Evolutionary conservation across 2,797 vertebrate genomes (phyloP).

Genomic region (Gambelia wislizenii): DNA sequence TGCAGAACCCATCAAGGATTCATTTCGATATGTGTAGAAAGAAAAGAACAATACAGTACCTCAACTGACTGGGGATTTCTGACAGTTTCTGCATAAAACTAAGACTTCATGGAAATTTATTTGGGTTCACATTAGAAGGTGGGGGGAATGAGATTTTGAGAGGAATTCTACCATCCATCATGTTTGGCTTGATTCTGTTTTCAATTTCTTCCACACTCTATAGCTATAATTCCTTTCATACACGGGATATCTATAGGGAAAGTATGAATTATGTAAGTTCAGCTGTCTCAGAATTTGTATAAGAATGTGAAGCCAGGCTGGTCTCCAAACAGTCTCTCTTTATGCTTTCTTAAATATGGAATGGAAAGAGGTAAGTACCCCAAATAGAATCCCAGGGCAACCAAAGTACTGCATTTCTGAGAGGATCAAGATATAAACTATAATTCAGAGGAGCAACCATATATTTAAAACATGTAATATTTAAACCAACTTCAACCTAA

Average conservation of each 20-base stretch:
- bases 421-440: background rate
- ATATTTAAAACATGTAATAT: background rate
- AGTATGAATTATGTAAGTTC: background rate
- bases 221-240: background rate
- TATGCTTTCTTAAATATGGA: background rate
- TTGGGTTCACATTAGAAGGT: background rate
- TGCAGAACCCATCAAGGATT: constrained; percentile 58
- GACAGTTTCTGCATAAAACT: constrained; percentile 40
- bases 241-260: background rate
- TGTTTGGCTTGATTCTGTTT: background rate
- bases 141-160: background rate
- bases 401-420: background rate
- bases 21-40: constrained; percentile 44
- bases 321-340: background rate
- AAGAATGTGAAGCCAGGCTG: background rate
- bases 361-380: background rate
- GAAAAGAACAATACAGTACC: constrained; percentile 41
- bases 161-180: background rate
- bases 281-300: background rate
- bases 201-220: background rate
- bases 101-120: background rate
- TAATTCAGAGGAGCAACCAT: background rate
- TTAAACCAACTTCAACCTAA: background rate
- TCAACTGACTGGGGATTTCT: constrained; percentile 27
- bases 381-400: background rate